Conservation (phyloP, 2,888 invertebrate genomes). For the Tholera decimalis region DNA sequence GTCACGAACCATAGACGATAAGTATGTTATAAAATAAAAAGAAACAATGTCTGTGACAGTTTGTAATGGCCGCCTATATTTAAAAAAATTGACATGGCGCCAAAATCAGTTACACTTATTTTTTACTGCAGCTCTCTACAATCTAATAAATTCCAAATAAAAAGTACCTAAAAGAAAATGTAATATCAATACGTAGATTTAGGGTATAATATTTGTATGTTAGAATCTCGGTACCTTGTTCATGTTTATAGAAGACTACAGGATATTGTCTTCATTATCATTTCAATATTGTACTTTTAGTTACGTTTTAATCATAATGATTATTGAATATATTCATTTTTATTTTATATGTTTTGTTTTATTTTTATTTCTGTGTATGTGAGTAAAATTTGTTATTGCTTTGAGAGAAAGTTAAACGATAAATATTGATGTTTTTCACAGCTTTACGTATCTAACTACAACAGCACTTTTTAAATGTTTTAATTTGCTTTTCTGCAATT, state of each 20-base stretch:
- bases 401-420: constrained; percentile 41
- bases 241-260: constrained; percentile 67
- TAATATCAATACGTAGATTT: constrained; percentile 72
- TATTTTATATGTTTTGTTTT: constrained; percentile 90
- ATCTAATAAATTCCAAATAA: constrained; percentile 71
- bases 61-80: constrained; percentile 60
- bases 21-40: constrained; percentile 61
- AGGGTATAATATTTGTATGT: constrained; percentile 76
- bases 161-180: constrained; percentile 80
- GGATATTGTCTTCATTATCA: constrained; percentile 76
- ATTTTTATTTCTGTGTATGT: constrained; percentile 83
- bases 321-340: constrained; percentile 91
- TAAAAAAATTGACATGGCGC: constrained; percentile 61
- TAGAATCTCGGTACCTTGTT: constrained; percentile 88
- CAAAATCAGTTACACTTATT: constrained; percentile 51
- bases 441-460: constrained; percentile 61
- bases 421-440: constrained; percentile 43
- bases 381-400: constrained; percentile 58
- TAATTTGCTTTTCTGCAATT: constrained; percentile 27
- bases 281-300: constrained; percentile 84
- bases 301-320: constrained; percentile 86
- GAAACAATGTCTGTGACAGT: constrained; percentile 55
- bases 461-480: constrained; percentile 43
- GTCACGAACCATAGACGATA: constrained; percentile 78
- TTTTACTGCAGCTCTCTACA: constrained; percentile 78